These are phyloP conservation scores for Psammodynastes pulverulentus DNA, from an alignment of 2,113 vertebrate genomes.

Conservation along the genomic window DNA sequence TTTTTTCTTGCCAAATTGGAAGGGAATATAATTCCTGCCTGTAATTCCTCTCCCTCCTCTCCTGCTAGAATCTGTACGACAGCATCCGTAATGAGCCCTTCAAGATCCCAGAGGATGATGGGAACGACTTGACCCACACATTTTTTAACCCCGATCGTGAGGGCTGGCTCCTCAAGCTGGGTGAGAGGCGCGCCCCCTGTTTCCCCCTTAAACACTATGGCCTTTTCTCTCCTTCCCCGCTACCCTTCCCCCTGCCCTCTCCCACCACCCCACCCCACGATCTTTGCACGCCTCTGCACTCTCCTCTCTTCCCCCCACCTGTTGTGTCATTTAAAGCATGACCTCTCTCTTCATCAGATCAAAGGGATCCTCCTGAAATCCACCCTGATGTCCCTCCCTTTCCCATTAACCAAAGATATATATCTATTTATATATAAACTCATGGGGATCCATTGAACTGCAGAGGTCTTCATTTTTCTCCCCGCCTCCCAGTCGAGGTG, in stretches of 20 bases:
- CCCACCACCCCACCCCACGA: background rate
- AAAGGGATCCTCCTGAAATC: conserved; percentile 34
- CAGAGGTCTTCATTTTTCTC: background rate
- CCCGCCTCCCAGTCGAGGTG: background rate
- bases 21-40: background rate
- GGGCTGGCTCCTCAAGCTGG: conserved; percentile 91
- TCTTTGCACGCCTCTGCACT: conserved; percentile 11
- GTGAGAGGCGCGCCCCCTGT: conserved; percentile 62
- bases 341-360: conserved; percentile 23
- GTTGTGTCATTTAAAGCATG: conserved; percentile 30
- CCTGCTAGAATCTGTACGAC: conserved; percentile 83
- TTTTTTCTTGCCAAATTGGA: background rate
- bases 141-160: conserved; percentile 92
- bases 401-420: background rate
- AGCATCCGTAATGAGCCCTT: conserved; percentile 92
- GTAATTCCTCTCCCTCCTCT: background rate
- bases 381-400: background rate
- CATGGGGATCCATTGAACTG: background rate
- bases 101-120: conserved; percentile 79
- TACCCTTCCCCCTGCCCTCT: conserved; percentile 2
- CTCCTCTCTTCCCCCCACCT: conserved; percentile 2
- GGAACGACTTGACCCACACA: conserved; percentile 88
- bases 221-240: background rate
- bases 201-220: background rate
- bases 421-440: background rate